These are phyloP conservation scores for Selenia dentaria DNA, from an alignment of 2,888 invertebrate species.

Conservation along the genomic window DNA sequence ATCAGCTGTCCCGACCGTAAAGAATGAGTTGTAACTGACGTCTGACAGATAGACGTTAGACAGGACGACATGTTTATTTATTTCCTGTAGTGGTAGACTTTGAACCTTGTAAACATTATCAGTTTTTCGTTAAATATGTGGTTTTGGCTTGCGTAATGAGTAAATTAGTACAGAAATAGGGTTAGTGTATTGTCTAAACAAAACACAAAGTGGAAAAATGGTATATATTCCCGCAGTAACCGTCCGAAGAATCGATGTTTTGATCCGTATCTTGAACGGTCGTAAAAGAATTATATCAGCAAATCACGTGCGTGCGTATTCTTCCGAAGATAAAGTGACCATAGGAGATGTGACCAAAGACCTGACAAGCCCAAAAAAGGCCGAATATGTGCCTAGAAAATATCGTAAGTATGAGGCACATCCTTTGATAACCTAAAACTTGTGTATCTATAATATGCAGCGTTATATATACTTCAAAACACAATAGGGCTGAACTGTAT, in stretches of 20 bases:
- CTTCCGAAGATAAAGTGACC: constrained; percentile 84
- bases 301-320: constrained; percentile 71
- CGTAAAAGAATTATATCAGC: constrained; percentile 63
- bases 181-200: neutral
- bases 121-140: constrained; percentile 34
- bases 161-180: constrained; percentile 7
- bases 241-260: constrained; percentile 75
- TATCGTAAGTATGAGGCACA: constrained; percentile 90
- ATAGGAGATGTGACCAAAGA: constrained; percentile 90
- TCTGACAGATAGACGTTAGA: no score
- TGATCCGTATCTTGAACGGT: constrained; percentile 75
- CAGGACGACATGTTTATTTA: no score
- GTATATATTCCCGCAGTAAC: constrained; percentile 74
- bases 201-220: constrained; percentile 30
- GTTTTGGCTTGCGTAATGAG: constrained; percentile 5
- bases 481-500: no score
- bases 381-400: constrained; percentile 93
- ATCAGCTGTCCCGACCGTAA: neutral
- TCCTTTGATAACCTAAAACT: constrained; percentile 37
- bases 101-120: constrained; percentile 60
- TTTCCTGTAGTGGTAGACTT: constrained; percentile 54
- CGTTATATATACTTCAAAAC: no score
- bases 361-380: constrained; percentile 83
- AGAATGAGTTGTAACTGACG: no score
- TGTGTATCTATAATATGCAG: no score